Base-by-base conservation (phyloP, 2,797 vertebrate genomes). In the Forpus xanthops region DNA sequence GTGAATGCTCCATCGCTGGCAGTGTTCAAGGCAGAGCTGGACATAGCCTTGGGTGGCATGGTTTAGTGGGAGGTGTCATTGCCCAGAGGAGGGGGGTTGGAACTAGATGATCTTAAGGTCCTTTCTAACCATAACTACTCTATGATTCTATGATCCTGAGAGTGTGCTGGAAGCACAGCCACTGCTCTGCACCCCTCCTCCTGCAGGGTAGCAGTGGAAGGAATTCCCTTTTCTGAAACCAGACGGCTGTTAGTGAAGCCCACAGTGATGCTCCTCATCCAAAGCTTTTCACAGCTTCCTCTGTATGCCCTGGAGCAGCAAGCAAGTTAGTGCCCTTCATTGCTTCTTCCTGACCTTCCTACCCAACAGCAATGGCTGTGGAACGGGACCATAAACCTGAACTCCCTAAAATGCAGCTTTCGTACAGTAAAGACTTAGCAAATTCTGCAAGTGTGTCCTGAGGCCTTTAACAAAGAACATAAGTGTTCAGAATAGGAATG, bases 371-470 rank as follows among this genome's bases (percentile, higher is more conserved):
- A 70, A 47, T 1, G 6, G 31, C 75, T 61, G 45, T 28, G 25
- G 33, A 58, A 88, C 47, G 9, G 52, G 35, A 61, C 8, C 21
- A 35, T 27, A 65, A 55, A 5, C 28, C 60, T 41, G 19, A 20
- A 68, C 45, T 53, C 58, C 31, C 41, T 30, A 15, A 24, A 56
- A 73, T 47, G 44, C 12, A 68, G 23, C 13, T 80, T 88, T 28
- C 61, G 10, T 41, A 44, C 7, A 49, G 41, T 20, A 11, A 58
- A 82, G 39, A 39, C 13, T 50, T 9, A 2, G 20, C 44, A 67
- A 62, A 80, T 64, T 53, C 31, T 41, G 21, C 0, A 0, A 13
- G 25, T 30, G 19, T 44, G 18, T 47, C 58, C 7, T 1, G 1
- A 71, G 52, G 33, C 27, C 23, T n/a, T 12, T 55, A 35, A 85